Evolutionary conservation across 2,888 invertebrate species (phyloP).

Genomic region (Amphipoea lucens): DNA sequence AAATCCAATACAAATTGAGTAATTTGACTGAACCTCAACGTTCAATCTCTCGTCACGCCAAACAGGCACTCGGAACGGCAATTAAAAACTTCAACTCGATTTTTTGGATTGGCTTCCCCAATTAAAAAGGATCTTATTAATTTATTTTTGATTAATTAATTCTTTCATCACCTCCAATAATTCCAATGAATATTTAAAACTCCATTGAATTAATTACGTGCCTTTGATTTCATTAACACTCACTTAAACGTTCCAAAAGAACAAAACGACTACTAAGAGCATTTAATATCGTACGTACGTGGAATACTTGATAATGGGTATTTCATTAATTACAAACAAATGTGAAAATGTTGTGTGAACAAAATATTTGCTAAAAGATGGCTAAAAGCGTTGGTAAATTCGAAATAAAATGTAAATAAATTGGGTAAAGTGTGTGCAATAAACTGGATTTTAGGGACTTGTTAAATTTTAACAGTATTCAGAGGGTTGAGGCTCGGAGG

Average conservation of each 20-base stretch:
- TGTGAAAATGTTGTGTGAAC: slow-evolving; percentile 50
- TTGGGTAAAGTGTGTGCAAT: slow-evolving; percentile 58
- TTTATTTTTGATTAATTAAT: slow-evolving; percentile 69
- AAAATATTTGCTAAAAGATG: slow-evolving; percentile 51
- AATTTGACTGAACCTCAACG: slow-evolving; percentile 19
- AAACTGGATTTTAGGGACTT: slow-evolving; percentile 71
- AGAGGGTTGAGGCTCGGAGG: slow-evolving; percentile 66
- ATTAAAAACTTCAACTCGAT: slow-evolving; percentile 45
- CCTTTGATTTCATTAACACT: slow-evolving; percentile 20
- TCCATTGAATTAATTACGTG: slow-evolving; percentile 73
- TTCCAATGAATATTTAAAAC: slow-evolving; percentile 71
- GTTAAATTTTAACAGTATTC: slow-evolving; percentile 80
- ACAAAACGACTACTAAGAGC: slow-evolving; percentile 6
- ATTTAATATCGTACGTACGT: slow-evolving; percentile 32
- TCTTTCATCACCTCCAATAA: slow-evolving; percentile 65
- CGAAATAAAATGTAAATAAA: slow-evolving; percentile 63
- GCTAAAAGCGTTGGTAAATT: slow-evolving; percentile 46
- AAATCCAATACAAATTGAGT: slow-evolving; percentile 12
- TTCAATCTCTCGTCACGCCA: slow-evolving; percentile 15
- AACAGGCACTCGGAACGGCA: slow-evolving; percentile 29
- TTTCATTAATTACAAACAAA: slow-evolving; percentile 76
- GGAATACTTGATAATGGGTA: slow-evolving; percentile 61
- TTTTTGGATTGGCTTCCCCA: slow-evolving; percentile 28
- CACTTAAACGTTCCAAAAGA: slow-evolving; percentile 10
- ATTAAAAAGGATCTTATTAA: slow-evolving; percentile 57